A percentile compares a stretch with the other conserved stretches of the same genome.
These are phyloP conservation scores for Drosophila parabipectinata DNA, from an alignment of 1,140 invertebrate species.

Conservation along the genomic window DNA sequence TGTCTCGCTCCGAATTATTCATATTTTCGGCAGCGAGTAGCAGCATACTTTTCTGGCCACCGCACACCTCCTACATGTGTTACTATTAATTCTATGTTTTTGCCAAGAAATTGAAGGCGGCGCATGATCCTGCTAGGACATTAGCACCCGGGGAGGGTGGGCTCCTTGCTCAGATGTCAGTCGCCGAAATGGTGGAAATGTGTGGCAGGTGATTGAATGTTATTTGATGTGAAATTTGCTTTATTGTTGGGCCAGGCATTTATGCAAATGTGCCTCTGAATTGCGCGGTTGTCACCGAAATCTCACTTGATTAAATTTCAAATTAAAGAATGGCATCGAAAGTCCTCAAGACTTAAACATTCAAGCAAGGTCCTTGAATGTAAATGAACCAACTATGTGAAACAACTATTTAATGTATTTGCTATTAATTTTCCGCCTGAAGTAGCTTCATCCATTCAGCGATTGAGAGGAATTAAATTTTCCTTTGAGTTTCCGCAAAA, in stretches of 20 bases:
- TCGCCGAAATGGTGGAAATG: neutral
- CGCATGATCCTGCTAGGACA: conserved; percentile 22
- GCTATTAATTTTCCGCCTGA: conserved; percentile 17
- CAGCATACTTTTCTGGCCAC: conserved; percentile 9
- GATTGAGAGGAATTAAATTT: neutral
- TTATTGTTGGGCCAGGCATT: conserved; percentile 43
- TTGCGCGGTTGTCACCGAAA: conserved; percentile 39
- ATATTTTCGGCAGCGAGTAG: conserved; percentile 52
- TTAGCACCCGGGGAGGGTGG: conserved; percentile 11
- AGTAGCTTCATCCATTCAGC: conserved; percentile 7
- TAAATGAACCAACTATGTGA: conserved; percentile 4
- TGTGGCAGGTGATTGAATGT: conserved; percentile 64
- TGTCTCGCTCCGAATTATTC: conserved; percentile 69
- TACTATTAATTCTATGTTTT: conserved; percentile 41
- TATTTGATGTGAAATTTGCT: conserved; percentile 68
- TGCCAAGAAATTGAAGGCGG: conserved; percentile 30
- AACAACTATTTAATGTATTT: neutral
- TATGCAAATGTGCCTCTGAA: conserved; percentile 59
- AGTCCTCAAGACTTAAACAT: neutral
- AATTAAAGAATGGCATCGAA: conserved; percentile 1
- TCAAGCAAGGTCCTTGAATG: neutral
- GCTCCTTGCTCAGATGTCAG: conserved; percentile 1
- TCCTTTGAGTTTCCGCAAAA: neutral
- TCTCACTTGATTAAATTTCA: conserved; percentile 21
- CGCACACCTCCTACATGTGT: conserved; percentile 26